Conservation (phyloP, 2,888 invertebrate genomes). For the Scelioninae gen. 1 region DNA sequence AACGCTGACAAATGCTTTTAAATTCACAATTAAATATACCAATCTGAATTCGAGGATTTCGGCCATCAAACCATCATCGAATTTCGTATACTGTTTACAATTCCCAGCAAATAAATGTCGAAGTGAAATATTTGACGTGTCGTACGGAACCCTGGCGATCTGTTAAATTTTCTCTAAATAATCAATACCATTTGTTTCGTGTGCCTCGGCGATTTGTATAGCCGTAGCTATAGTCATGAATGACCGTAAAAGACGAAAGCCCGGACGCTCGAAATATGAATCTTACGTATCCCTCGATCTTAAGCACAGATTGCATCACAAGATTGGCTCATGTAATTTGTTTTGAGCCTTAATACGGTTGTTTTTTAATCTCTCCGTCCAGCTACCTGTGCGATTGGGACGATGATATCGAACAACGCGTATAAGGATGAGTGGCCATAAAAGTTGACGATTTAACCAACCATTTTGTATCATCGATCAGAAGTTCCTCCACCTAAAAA, state of each 20-base stretch:
- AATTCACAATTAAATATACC: no score
- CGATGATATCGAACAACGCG: constrained; percentile 48
- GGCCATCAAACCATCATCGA: no score
- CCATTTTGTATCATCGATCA: constrained; percentile 54
- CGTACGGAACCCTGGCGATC: background rate
- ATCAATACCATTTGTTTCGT: constrained; percentile 53
- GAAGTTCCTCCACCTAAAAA: background rate
- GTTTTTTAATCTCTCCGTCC: constrained; percentile 73
- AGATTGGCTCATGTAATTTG: constrained; percentile 78
- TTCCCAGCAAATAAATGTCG: no score
- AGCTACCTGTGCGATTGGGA: constrained; percentile 74
- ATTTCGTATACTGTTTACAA: no score
- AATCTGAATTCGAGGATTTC: no score
- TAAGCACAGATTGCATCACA: constrained; percentile 77
- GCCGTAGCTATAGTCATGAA: constrained; percentile 48
- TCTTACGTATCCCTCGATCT: constrained; percentile 76
- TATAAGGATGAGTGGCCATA: constrained; percentile 43
- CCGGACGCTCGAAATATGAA: constrained; percentile 75
- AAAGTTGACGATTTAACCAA: constrained; percentile 61
- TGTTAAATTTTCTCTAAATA: constrained; percentile 43
- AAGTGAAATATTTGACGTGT: background rate
- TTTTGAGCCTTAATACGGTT: constrained; percentile 78
- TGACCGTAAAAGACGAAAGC: constrained; percentile 61
- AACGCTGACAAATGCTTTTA: no score
- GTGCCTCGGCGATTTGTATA: constrained; percentile 54